Base-by-base conservation (phyloP, 2,797 vertebrate species). In the Eupleurogrammus muticus region DNA sequence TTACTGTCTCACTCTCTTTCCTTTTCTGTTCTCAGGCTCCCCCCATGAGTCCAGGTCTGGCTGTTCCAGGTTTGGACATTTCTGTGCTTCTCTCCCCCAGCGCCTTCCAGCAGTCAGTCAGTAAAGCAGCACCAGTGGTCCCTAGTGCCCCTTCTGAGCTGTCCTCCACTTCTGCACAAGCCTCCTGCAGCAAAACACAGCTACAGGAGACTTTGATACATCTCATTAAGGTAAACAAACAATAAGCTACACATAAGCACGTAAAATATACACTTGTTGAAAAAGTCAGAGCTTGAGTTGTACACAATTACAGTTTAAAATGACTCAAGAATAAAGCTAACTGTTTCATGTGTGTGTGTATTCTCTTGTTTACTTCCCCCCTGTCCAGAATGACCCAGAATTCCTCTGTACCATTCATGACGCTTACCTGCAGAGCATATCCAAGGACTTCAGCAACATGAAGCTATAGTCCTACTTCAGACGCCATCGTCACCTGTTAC, bases 321-420 rank as follows among this genome's bases (percentile, higher is more conserved):
- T 13, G 13, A 34, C n/a, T 21, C 8, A 13, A 44, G 1, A 24
- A 16, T 61, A 16, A 48, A 55, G 17, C 24, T 23, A 14, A 13
- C 23, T 23, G 9, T 46, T 5, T 2, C 1, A 21, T 48, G 14
- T 10, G 20, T 55, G 21, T 58, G 17, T 60, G 73, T n/a, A 66
- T 40, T 40, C 48, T 72, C 9, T 49, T 35, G 9, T 56, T 44
- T 65, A 2, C n/a, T 61, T 61, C 40, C 14, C 86, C 69, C 60
- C 63, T 56, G 86, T 84, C 42, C 90, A 99, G 98, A 98, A 97
- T 9, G 97, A 99, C 83, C 89, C 96, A 19, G 89, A 83, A 77
- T 99, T 99, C 91, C 96, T 99, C 60, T 91, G 92, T 66, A 94
- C 95, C 44, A 96, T 99, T 86, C 97, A 99, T 11, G 95, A 97